Base-by-base conservation (phyloP, 2,888 invertebrate genomes). In the Drosophila austrosaltans region DNA sequence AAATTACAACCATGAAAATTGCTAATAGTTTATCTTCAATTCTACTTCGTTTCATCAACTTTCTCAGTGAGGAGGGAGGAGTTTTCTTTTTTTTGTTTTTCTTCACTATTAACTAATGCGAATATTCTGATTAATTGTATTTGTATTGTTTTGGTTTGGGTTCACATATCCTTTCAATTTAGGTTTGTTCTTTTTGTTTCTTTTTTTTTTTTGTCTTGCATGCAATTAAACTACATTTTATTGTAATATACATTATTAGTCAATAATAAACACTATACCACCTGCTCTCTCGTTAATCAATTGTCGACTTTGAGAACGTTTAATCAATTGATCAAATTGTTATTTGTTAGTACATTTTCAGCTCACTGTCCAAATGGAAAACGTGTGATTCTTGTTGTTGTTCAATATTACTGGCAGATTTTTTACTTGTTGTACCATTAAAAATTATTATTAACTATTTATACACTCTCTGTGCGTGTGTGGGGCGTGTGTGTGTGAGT, bases 1-100 rank as follows among this genome's bases (percentile, higher is more conserved):
- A 70, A 85, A 85, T 70, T 91, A 91, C 90, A 91, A 91, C 90
- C 90, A 84, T 88, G 81, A 82, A 79, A 91, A 91, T 91, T 91
- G 90, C 90, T 90, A 89, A 88, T 85, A 83, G 85, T 80, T 39
- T 88, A 74, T 54, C 30, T 20, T 12, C 40, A 16, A 16, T 20
- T 53, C 39, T 54, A 57, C 56, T 66, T 74, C 69, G 16, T 10
- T 76, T 74, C 59, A n/a, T 56, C 54, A 66, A 39, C 28, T 62
- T 54, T 28, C 36, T 25, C 4, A 39, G 42, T 42, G 22, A 12
- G 30, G 53, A 44, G 39, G 48, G 63, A 48, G 64, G 64, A 68
- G n/a, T 58, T 79, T n/a, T 40, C 40, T 40, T 40, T 12, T 10
- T 16, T 16, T 16, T 16, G 16, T 16, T 10, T 12, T 40, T 40